Conservation (phyloP, 2,113 vertebrate species). For the Mormoops blainvillei region DNA sequence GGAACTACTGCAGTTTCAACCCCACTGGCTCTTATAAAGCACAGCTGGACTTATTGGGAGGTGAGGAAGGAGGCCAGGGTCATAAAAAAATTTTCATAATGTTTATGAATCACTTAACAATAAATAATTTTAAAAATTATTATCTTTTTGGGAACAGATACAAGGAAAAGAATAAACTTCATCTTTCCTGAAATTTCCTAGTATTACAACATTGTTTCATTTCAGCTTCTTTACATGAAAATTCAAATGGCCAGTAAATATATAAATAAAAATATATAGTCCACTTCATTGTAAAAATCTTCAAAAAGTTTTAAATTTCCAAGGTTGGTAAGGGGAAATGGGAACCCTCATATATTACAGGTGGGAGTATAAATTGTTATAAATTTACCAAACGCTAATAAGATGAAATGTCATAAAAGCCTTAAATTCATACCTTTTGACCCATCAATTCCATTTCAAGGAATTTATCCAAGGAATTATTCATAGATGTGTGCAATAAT, state of each 20-base stretch:
- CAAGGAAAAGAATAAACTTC: not conserved
- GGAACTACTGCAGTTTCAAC: not conserved
- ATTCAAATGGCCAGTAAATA: not conserved
- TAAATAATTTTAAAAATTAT: not conserved
- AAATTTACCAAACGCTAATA: not conserved
- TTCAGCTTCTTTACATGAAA: not conserved
- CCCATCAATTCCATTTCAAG: constrained; percentile 37
- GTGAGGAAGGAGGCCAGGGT: not conserved
- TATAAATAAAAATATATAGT: not conserved
- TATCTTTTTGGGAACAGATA: not conserved
- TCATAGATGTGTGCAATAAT: constrained; percentile 35
- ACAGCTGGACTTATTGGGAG: not conserved
- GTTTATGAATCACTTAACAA: not conserved
- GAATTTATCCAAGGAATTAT: constrained; percentile 31
- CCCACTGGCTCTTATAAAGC: not conserved
- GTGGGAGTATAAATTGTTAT: not conserved
- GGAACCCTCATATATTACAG: not conserved
- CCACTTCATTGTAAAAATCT: not conserved
- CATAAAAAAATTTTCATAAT: not conserved
- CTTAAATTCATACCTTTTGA: constrained; percentile 37
- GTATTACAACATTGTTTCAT: not conserved
- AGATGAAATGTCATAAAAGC: constrained; percentile 8
- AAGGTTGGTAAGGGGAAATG: not conserved
- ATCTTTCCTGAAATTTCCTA: not conserved
- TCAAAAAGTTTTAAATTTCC: not conserved